A percentile compares a stretch with the other conserved stretches of the same genome.
These are phyloP conservation scores for Recurvirostra avosetta DNA, from an alignment of 2,113 vertebrate genomes.

Conservation along the genomic window DNA sequence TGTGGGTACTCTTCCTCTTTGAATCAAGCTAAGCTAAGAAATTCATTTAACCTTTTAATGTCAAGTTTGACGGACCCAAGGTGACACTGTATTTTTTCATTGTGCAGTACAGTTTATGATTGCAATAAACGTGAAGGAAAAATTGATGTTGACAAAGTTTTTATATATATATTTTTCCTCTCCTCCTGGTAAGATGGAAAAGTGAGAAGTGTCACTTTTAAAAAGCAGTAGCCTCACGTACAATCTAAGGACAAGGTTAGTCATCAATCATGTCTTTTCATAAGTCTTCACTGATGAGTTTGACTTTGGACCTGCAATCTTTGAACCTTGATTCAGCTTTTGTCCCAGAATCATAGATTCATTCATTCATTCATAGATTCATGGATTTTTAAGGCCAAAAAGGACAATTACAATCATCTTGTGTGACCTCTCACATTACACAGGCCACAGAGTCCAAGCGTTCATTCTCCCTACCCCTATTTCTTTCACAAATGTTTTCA, in stretches of 20 bases:
- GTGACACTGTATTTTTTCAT: conserved; percentile 32
- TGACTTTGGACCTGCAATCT: conserved; percentile 14
- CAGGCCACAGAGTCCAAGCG: not conserved
- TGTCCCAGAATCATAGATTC: not conserved
- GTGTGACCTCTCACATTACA: not conserved
- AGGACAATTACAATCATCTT: conserved; percentile 24
- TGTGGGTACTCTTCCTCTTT: not conserved
- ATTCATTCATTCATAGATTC: conserved; percentile 39
- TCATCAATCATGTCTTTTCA: conserved; percentile 35
- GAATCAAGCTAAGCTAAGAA: conserved; percentile 29
- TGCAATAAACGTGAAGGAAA: conserved; percentile 58
- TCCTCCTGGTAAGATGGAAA: conserved; percentile 15
- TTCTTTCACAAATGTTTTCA: not conserved
- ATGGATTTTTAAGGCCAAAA: conserved; percentile 42
- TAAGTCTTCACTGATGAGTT: conserved; percentile 32
- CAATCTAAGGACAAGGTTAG: not conserved
- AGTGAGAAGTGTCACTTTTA: conserved; percentile 58
- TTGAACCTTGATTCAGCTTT: conserved; percentile 12
- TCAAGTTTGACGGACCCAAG: conserved; percentile 46
- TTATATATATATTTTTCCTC: conserved; percentile 39
- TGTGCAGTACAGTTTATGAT: conserved; percentile 31
- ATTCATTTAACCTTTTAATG: conserved; percentile 65
- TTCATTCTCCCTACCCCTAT: not conserved
- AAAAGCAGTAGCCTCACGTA: conserved; percentile 26
- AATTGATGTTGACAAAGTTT: conserved; percentile 61